Evolutionary conservation across 2,113 vertebrate species (phyloP), one percentile per base, ranked within the genome.

Genomic region (Cavia porcellus): DNA sequence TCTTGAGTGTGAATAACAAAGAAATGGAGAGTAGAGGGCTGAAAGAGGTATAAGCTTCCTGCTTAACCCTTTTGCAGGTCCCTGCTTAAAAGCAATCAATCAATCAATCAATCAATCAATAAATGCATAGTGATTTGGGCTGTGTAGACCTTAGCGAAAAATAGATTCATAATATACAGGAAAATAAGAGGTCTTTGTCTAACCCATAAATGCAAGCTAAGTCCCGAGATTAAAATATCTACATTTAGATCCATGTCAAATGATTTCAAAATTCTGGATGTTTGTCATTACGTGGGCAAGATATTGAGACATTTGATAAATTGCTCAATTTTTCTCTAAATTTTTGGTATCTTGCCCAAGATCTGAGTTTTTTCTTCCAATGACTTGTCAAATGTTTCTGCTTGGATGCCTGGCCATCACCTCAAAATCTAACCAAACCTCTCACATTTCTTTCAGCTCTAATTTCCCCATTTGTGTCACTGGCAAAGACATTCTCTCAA

Each of bases 1-100:
- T 98, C 96, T 93, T 96, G 98, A 98, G 97, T 98, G 97, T 98
- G 97, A 98, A 98, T 98, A 98, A 98, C 92, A 82, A n/a, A 96
- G 94, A 98, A 97, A 97, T 9, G 85, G 90, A 97, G 95, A 97
- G 79, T 74, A 1, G 0, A 0, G n/a, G 88, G 85, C 84, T 86
- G 72, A 77, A 75, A 82, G 45, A 30, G 3, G 95, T 47, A 89
- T 68, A 95, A 98, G 96, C 59, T 59, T 90, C 87, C 96, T 22
- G 1, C 92, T 97, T 96, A 97, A 97, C 83, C 72, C 92, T 94
- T 75, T 52, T 30, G 50, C 28, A 11, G 10, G 86, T 17, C 86
- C 35, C 19, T 52, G 35, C 17, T 61, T 30, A 74, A 52, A 11
- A n/a, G 11, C 22, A 22, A 74, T 20, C 24, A 13, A 52, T 11